Evolutionary conservation across 2,797 vertebrate genomes (phyloP).

Genomic region (Cynopterus sphinx): DNA sequence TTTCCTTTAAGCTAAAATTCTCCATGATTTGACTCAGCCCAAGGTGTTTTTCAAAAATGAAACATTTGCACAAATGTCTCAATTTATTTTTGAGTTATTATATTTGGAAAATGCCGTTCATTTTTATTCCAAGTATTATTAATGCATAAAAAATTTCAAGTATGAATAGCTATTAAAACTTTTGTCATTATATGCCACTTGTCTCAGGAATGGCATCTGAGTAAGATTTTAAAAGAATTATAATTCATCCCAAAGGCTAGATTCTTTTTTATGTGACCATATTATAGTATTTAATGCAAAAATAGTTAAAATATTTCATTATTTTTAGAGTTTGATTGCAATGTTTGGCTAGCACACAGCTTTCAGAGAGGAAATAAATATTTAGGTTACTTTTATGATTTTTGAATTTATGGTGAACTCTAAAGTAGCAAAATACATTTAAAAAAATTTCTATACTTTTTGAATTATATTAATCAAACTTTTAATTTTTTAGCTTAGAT

Average conservation of each 20-base stretch:
- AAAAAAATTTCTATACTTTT: slow-evolving; percentile 34
- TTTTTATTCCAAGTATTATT: slow-evolving; percentile 59
- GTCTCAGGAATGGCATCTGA: slow-evolving; percentile 36
- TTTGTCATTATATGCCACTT: slow-evolving; percentile 20
- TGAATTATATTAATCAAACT: background rate
- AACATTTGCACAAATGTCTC: slow-evolving; percentile 61
- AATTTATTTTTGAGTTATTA: slow-evolving; percentile 59
- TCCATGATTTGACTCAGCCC: slow-evolving; percentile 57
- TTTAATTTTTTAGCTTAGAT: slow-evolving; percentile 11
- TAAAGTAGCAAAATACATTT: background rate
- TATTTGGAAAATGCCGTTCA: slow-evolving; percentile 56
- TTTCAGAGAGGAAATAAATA: slow-evolving; percentile 48
- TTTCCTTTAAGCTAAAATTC: slow-evolving; percentile 72
- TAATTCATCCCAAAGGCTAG: background rate
- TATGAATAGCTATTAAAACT: slow-evolving; percentile 45
- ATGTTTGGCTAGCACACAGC: background rate
- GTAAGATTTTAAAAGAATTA: slow-evolving; percentile 42
- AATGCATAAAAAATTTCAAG: slow-evolving; percentile 44
- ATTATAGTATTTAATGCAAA: background rate
- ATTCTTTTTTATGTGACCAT: slow-evolving; percentile 28
- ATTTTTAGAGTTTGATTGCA: slow-evolving; percentile 48
- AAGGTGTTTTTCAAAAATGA: slow-evolving; percentile 67
- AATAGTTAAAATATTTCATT: slow-evolving; percentile 35
- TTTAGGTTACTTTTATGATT: slow-evolving; percentile 21
- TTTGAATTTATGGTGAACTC: slow-evolving; percentile 34